Base-by-base conservation (phyloP, 2,113 vertebrate genomes). In the Thunnus maccoyii region DNA sequence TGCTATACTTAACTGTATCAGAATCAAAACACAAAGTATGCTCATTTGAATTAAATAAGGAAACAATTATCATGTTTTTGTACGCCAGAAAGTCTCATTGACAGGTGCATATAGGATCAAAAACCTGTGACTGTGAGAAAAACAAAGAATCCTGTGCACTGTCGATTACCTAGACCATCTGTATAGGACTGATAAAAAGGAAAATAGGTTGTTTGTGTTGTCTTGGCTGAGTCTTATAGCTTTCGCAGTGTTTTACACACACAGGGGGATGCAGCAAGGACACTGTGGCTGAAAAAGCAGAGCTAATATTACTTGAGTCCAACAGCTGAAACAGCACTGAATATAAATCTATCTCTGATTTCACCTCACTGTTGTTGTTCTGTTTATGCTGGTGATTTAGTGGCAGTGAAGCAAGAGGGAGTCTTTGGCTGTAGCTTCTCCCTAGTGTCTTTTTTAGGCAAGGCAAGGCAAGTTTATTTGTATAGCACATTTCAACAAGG, bases 261-360 rank as follows among this genome's bases (percentile, higher is more conserved):
- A 81, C 27, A 48, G n/a, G 60, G 44, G 44, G 75, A 78, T 83
- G 55, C 52, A 71, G 72, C 11, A 2, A 73, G 13, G 50, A 54
- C 56, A 50, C 51, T 72, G 41, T 67, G 71, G 32, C 82, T 74
- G 50, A 72, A 88, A 82, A 80, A 74, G 80, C 68, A 65, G 30
- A 41, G 76, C 71, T 75, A 77, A 78, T 80, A 78, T 89, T 64
- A 72, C 72, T 75, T 3, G 12, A 65, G 82, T 65, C 66, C 81
- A 85, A 76, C 86, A 91, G 82, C 86, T 91, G 84, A 82, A 90
- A 78, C 76, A 75, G 78, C 86, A 76, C 14, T 20, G 76, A 75
- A 18, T 55, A 87, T 80, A 86, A 82, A 87, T 86, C 60, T 68
- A 25, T 78, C 79, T 80, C 52, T 84, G 57, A 88, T 76, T 83